Evolutionary conservation across 2,888 invertebrate species (phyloP).

Genomic region (Trichacis sp.): DNA sequence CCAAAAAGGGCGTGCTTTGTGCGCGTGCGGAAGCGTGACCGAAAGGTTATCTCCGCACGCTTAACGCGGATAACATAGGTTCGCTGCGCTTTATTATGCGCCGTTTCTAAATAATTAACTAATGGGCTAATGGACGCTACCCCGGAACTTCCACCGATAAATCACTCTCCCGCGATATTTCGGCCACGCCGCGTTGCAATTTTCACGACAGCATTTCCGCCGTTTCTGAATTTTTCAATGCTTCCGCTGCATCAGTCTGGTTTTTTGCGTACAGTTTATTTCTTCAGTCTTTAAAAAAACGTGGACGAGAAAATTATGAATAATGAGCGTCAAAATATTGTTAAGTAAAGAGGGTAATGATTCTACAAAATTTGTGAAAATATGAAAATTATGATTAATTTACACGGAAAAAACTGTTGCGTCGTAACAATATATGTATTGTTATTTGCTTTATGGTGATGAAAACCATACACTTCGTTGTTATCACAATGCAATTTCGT

Average conservation of each 20-base stretch:
- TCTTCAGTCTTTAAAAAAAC: no score
- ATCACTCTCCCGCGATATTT: conserved; percentile 19
- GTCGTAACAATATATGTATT: no score
- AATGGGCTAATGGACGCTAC: conserved; percentile 60
- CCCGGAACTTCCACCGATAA: conserved; percentile 37
- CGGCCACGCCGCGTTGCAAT: background rate
- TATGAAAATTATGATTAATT: no score
- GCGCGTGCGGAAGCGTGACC: background rate
- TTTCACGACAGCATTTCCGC: background rate
- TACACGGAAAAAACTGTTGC: no score
- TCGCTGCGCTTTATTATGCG: conserved; percentile 56
- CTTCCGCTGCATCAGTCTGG: background rate
- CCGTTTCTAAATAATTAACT: conserved; percentile 63
- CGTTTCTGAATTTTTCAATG: background rate
- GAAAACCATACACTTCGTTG: no score
- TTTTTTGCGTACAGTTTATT: no score
- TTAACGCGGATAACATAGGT: conserved; percentile 49
- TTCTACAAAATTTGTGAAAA: no score
- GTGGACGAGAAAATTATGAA: no score
- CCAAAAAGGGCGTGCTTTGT: conserved; percentile 24
- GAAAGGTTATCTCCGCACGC: conserved; percentile 30
- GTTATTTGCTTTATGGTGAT: no score
- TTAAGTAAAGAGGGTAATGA: no score
- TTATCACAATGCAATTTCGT: no score
- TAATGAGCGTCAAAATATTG: no score